These are phyloP conservation scores for Amphilophus citrinellus DNA, from an alignment of 2,113 vertebrate species.

Conservation along the genomic window DNA sequence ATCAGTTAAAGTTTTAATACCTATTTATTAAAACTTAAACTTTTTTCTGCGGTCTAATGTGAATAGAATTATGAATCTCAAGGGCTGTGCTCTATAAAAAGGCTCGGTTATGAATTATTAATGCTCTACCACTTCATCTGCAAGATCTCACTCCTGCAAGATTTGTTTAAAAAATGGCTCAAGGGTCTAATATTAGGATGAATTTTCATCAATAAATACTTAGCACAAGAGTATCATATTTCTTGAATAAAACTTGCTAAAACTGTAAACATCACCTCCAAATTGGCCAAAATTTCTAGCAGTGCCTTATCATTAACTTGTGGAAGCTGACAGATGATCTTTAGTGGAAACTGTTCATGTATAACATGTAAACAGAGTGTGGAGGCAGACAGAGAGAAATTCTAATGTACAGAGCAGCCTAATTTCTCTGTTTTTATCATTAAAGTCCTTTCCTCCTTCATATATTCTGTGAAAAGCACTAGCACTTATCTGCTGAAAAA, in stretches of 20 bases:
- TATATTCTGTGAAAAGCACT: constrained; percentile 47
- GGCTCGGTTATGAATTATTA: constrained; percentile 80
- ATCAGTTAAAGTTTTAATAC: constrained; percentile 84
- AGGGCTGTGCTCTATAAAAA: constrained; percentile 83
- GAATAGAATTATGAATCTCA: constrained; percentile 82
- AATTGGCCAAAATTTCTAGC: constrained; percentile 14
- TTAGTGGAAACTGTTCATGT: constrained; percentile 42
- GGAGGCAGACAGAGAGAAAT: constrained; percentile 27
- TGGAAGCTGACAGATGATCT: constrained; percentile 26
- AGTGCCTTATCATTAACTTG: constrained; percentile 32
- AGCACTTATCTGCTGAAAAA: constrained; percentile 35
- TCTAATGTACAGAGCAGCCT: constrained; percentile 41
- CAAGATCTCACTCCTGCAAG: constrained; percentile 74
- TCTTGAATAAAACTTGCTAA: constrained; percentile 55
- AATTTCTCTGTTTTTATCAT: constrained; percentile 68
- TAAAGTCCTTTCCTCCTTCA: constrained; percentile 53
- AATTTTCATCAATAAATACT: constrained; percentile 71
- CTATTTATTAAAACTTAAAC: constrained; percentile 83
- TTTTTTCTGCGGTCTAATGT: constrained; percentile 74
- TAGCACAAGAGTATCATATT: constrained; percentile 48
- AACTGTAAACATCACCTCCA: constrained; percentile 42
- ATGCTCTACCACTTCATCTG: constrained; percentile 79
- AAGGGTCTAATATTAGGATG: constrained; percentile 78
- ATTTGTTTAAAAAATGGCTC: constrained; percentile 77
- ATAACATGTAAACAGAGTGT: constrained; percentile 58